Evolutionary conservation across 2,113 vertebrate species (phyloP), one percentile per base, ranked within the genome.

Genomic region (Edolisoma coerulescens): DNA sequence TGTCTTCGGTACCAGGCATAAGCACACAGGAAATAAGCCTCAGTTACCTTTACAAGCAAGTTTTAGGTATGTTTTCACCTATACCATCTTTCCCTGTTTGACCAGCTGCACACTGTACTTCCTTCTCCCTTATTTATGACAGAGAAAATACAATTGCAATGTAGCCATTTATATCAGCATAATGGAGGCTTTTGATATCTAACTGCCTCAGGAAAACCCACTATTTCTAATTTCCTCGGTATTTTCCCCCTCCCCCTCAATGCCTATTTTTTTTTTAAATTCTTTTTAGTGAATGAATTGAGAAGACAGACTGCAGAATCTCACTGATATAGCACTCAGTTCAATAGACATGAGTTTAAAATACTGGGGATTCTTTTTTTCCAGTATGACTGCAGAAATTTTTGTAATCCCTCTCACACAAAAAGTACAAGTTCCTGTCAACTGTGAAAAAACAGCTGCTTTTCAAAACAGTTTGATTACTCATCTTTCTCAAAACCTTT

Each of bases 401-500:
- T 94, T 79, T 87, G 15, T 64, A 53, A 70, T 64, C 24, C 8
- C 11, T 84, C 9, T 89, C 77, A 60, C 30, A 57, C 3, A 63
- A 57, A 82, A 35, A 47, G 13, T 33, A 76, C 27, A 78, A 47
- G 41, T 84, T 95, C 69, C 61, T 90, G 65, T 68, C 64, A 60
- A 60, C 21, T 47, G 41, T 47, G 53, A 20, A 59, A 16, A 35
- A 87, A 23, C 54, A 82, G 35, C 26, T 83, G 63, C 33, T 87
- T 84, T 86, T 90, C 45, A 76, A 88, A 91, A 71, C 35, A 65
- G 44, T 56, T 90, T 75, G 28, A 81, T 92, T 84, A 71, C 37
- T 94, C 85, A 88, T 83, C 30, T 85, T 92, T 88, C 75, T 84
- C 75, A 95, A 92, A 93, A 75, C 15, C 20, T 75, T 90, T 78